Percentiles rank a stretch among this genome's conserved stretches.
Conservation (phyloP, 2,888 invertebrate species). For the Cecidostiba fungosa region DNA sequence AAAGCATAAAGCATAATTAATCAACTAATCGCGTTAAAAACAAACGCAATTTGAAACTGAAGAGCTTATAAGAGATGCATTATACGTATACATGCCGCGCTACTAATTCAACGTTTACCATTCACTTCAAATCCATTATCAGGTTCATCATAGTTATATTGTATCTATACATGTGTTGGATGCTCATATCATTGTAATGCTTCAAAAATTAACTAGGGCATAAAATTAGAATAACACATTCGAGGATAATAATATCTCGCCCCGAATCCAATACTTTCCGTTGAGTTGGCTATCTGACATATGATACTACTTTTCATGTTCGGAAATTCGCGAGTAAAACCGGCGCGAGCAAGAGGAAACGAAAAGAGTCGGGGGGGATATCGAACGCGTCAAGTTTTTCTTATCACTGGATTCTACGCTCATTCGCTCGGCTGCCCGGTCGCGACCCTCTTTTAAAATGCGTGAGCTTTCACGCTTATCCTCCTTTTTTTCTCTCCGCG, state of each 20-base stretch:
- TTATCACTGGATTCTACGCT: constrained; percentile 29
- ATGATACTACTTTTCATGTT: constrained; percentile 63
- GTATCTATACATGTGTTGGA: no score
- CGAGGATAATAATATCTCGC: constrained; percentile 30
- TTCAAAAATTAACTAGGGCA: background rate
- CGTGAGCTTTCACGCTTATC: constrained; percentile 32
- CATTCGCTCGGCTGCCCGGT: background rate
- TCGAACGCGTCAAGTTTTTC: constrained; percentile 46
- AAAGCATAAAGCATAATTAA: background rate
- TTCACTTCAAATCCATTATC: background rate
- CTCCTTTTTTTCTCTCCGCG: constrained; percentile 12
- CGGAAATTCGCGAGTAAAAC: constrained; percentile 29
- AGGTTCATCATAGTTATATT: no score
- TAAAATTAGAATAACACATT: background rate
- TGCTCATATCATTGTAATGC: no score
- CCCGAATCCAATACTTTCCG: constrained; percentile 65
- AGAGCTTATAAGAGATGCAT: background rate
- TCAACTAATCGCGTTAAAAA: background rate
- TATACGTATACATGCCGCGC: background rate
- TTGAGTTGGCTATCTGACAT: constrained; percentile 65
- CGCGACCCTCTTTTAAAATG: constrained; percentile 28
- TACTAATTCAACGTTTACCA: background rate
- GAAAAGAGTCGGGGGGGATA: background rate
- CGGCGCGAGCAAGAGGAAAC: background rate
- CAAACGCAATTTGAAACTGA: background rate